Evolutionary conservation across 2,797 vertebrate genomes (phyloP).

Genomic region (Anguilla obscura): DNA sequence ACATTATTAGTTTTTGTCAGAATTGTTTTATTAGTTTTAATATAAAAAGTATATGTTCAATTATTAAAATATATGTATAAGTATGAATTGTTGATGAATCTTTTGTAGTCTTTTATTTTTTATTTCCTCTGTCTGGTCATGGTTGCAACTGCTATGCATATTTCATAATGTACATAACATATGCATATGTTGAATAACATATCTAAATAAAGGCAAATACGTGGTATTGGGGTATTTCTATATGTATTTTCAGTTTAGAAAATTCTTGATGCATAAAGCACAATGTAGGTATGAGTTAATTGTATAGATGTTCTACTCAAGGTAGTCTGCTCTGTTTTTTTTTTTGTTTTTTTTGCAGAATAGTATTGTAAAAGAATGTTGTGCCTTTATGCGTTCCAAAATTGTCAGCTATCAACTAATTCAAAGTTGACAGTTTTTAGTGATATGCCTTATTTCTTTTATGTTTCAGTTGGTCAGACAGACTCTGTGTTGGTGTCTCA

Average conservation of each 20-base stretch:
- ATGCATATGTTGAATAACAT: too few relatives aligned
- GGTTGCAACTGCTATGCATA: not conserved
- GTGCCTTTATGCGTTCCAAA: too few relatives aligned
- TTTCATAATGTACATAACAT: too few relatives aligned
- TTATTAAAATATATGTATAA: too few relatives aligned
- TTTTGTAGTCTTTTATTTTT: too few relatives aligned
- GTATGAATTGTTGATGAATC: too few relatives aligned
- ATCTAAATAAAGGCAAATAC: too few relatives aligned
- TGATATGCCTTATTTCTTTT: slow-evolving; percentile 35
- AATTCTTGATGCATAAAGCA: not conserved
- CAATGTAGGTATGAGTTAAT: not conserved
- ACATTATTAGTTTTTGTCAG: too few relatives aligned
- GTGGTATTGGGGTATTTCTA: not conserved
- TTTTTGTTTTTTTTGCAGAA: not conserved
- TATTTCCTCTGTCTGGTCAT: too few relatives aligned
- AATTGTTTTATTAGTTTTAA: too few relatives aligned
- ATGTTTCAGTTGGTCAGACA: slow-evolving; percentile 71
- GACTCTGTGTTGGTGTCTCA: slow-evolving; percentile 65
- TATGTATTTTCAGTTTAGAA: not conserved
- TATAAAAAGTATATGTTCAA: too few relatives aligned
- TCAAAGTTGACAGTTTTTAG: not conserved
- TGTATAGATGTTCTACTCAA: not conserved
- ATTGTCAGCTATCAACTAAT: not conserved
- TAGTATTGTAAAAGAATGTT: not conserved
- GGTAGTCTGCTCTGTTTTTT: not conserved